Percentiles rank a stretch among this genome's conserved stretches.
These are phyloP conservation scores for Rattus norvegicus DNA, from an alignment of 2,113 vertebrate genomes.

Conservation along the genomic window DNA sequence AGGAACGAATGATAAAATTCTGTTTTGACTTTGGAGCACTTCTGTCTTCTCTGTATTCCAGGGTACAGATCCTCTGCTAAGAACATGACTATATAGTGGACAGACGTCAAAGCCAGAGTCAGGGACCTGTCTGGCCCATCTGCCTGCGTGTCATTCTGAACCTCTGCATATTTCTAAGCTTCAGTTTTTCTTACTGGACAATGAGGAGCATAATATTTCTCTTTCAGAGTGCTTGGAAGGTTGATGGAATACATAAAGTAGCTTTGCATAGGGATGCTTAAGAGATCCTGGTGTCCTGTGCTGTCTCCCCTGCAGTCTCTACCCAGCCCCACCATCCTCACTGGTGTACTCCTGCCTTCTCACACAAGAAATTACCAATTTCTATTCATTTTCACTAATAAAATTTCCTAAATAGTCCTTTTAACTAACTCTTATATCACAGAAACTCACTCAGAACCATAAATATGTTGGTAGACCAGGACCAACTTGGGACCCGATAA, in stretches of 20 bases:
- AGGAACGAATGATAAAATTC: not conserved
- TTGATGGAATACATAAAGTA: not conserved
- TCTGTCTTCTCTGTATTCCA: not conserved
- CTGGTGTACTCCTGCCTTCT: not conserved
- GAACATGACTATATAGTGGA: not conserved
- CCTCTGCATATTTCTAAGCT: not conserved
- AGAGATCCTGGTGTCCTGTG: accelerated
- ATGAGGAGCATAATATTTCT: not conserved
- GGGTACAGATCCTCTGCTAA: not conserved
- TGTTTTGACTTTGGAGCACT: not conserved
- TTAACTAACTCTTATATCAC: not conserved
- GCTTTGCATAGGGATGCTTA: not conserved
- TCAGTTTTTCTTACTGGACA: not conserved
- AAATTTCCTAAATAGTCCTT: not conserved
- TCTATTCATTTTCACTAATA: conserved; percentile 2
- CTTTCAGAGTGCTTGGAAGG: not conserved
- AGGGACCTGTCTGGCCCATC: not conserved
- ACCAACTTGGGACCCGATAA: not conserved
- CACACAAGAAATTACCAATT: not conserved
- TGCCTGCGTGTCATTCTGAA: not conserved
- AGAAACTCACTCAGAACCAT: not conserved
- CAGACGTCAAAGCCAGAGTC: not conserved
- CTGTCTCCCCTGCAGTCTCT: not conserved
- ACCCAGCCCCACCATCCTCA: not conserved
- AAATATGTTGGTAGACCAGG: not conserved